These are phyloP conservation scores for Cynaeus angustus DNA, from an alignment of 2,888 invertebrate genomes.

Conservation along the genomic window DNA sequence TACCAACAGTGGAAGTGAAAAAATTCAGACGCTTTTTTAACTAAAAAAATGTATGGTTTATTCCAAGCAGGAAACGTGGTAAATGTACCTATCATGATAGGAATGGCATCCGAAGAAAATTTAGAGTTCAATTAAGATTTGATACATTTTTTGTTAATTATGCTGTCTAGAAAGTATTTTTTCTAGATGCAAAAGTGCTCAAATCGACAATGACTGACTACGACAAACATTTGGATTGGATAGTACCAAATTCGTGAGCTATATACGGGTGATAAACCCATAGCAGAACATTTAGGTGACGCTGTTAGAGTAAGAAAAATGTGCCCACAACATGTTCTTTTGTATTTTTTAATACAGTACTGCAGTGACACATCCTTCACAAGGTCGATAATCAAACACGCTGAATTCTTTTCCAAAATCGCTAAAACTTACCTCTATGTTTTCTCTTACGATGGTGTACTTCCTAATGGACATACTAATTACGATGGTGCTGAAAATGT, in stretches of 20 bases:
- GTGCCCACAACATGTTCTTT: no score
- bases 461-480: not conserved
- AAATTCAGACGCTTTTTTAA: conserved; percentile 54
- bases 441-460: conserved; percentile 25
- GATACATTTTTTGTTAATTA: not conserved
- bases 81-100: conserved; percentile 57
- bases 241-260: conserved; percentile 20
- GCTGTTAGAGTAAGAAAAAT: conserved; percentile 13
- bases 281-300: conserved; percentile 12
- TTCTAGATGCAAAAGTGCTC: not conserved
- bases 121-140: conserved; percentile 19
- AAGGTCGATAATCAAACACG: conserved; percentile 16
- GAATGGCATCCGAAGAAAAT: conserved; percentile 57
- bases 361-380: conserved; percentile 25
- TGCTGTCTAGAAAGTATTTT: no score
- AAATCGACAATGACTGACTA: not conserved
- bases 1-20: conserved; percentile 34
- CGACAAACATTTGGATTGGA: conserved; percentile 17
- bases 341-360: conserved; percentile 22
- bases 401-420: conserved; percentile 24
- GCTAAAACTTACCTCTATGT: conserved; percentile 26
- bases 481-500: conserved; percentile 30
- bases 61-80: conserved; percentile 53
- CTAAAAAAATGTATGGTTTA: conserved; percentile 54
- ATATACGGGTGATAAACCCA: conserved; percentile 14